Conservation (phyloP, 2,888 invertebrate species). For the Rotaria socialis region DNA sequence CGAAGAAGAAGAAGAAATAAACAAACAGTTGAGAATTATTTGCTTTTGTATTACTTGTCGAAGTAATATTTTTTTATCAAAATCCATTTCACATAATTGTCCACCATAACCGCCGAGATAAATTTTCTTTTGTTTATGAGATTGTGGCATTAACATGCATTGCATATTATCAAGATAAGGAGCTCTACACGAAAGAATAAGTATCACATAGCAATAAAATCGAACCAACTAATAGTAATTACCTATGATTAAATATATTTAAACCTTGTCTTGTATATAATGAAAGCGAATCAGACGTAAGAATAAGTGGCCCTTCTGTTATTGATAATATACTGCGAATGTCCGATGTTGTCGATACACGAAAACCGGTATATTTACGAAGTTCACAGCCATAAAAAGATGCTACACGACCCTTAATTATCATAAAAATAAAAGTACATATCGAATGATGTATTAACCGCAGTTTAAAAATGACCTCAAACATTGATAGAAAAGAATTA, state of each 20-base stretch:
- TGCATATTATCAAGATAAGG: slow-evolving; percentile 34
- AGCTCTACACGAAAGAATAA: not conserved
- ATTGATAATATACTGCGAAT: not conserved
- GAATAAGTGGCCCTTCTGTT: slow-evolving; percentile 15
- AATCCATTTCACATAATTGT: slow-evolving; percentile 31
- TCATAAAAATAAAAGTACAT: not conserved
- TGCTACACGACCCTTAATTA: not conserved
- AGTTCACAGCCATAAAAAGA: slow-evolving; percentile 26
- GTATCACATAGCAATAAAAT: not conserved
- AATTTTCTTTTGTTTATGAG: slow-evolving; percentile 27
- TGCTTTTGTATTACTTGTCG: not conserved
- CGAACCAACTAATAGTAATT: not conserved
- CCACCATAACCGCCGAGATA: slow-evolving; percentile 25
- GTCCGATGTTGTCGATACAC: slow-evolving; percentile 26
- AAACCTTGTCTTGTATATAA: slow-evolving; percentile 37
- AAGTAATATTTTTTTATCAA: not conserved
- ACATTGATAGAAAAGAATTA: too few relatives aligned
- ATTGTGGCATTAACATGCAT: slow-evolving; percentile 34
- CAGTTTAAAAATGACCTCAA: too few relatives aligned
- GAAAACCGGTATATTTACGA: slow-evolving; percentile 24
- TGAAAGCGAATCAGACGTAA: slow-evolving; percentile 23
- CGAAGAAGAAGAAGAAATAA: not conserved
- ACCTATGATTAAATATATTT: slow-evolving; percentile 22
- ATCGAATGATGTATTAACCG: not conserved
- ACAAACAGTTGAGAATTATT: not conserved